Percentiles rank a stretch among this genome's conserved stretches.
Evolutionary conservation across 2,797 vertebrate genomes (phyloP).

Genomic region (Artibeus lituratus): DNA sequence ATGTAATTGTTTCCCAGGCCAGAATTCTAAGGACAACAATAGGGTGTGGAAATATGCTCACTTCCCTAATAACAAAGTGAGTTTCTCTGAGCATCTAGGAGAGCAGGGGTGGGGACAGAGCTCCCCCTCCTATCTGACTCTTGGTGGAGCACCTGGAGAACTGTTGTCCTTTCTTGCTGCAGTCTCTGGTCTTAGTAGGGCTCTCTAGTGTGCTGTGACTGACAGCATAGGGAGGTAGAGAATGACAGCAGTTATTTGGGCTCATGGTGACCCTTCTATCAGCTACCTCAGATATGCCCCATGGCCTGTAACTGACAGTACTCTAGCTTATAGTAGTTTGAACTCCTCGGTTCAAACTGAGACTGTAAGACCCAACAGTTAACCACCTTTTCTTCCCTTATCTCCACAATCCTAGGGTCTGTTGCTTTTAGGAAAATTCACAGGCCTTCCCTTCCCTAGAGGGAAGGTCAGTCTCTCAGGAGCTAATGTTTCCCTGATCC

Average conservation of each 20-base stretch:
- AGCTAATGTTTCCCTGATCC: neutral
- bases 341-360: too few species aligned
- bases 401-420: neutral
- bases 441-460: neutral
- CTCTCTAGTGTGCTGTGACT: neutral
- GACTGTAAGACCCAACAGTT: neutral
- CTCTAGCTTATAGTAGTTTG: neutral
- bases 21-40: neutral
- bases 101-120: accelerated
- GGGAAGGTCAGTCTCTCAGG: neutral
- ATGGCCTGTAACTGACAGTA: neutral
- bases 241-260: neutral
- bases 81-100: neutral
- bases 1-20: neutral
- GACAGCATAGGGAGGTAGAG: neutral
- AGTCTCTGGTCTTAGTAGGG: neutral
- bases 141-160: neutral
- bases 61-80: neutral
- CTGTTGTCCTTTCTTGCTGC: neutral
- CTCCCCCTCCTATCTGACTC: too few species aligned
- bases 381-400: neutral
- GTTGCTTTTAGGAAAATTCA: neutral
- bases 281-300: neutral
- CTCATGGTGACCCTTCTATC: neutral
- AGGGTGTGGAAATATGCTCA: neutral